phyloP scores from a whole-genome alignment of 2,797 vertebrate species.

The Halcyon chelicuti region DNA sequence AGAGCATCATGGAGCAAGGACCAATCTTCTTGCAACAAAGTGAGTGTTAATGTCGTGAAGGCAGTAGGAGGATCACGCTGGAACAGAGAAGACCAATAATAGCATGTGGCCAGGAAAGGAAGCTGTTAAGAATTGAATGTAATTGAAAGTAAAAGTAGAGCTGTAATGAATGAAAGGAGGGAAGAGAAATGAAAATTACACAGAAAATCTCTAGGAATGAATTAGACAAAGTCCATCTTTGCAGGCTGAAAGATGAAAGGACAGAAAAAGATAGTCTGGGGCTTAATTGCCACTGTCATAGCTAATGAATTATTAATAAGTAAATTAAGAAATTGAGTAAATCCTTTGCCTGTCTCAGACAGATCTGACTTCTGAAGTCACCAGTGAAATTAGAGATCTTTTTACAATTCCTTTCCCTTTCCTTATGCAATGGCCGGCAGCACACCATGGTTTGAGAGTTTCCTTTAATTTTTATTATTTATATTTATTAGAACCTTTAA shows the following conservation, averaged over 20 bases:
- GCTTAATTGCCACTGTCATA: constrained; percentile 38
- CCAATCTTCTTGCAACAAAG: not conserved
- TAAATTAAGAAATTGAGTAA: constrained; percentile 49
- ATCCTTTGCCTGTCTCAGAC: not conserved
- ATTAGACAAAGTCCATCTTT: constrained; percentile 36
- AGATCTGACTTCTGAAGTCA: not conserved
- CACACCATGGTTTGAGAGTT: not conserved
- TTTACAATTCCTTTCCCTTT: not conserved
- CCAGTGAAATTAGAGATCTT: not conserved
- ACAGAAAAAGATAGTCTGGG: not conserved
- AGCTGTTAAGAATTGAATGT: constrained; percentile 7
- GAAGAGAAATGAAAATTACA: constrained; percentile 38
- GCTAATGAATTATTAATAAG: constrained; percentile 55
- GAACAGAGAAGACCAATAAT: not conserved
- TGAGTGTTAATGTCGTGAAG: not conserved
- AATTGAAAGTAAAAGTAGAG: constrained; percentile 6
- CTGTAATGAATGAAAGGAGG: not conserved
- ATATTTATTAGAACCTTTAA: not conserved
- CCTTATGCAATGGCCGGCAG: not conserved
- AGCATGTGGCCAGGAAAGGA: not conserved
- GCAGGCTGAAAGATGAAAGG: constrained; percentile 27
- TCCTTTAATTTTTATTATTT: not conserved
- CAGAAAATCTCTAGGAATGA: not conserved
- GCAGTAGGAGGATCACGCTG: not conserved
- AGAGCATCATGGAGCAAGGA: not conserved